Percentiles rank a stretch among this genome's conserved stretches.
phyloP scores from a whole-genome alignment of 2,797 vertebrate species.

The Coluber constrictor region DNA sequence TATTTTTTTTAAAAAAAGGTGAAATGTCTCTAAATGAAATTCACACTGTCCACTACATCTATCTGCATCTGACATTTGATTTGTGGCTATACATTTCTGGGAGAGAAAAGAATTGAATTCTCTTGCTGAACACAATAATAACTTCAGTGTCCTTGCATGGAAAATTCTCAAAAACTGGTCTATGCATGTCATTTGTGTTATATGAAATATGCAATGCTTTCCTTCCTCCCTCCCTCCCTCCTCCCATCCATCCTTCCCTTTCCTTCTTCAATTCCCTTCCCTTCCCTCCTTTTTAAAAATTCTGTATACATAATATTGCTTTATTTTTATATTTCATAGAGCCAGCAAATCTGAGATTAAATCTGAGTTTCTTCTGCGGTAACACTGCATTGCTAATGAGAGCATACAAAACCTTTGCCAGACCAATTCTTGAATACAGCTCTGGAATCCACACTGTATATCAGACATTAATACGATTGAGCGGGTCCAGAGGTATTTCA shows the following conservation, averaged over 20 bases:
- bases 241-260: neutral
- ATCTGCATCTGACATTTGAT: slow-evolving; percentile 47
- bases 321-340: neutral
- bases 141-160: slow-evolving; percentile 1
- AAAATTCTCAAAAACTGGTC: neutral
- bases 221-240: no score
- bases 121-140: slow-evolving; percentile 47
- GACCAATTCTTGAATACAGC: no score
- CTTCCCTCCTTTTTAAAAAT: neutral
- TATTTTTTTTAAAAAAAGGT: slow-evolving; percentile 21
- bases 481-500: no score
- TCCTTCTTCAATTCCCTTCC: neutral
- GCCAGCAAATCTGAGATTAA: neutral
- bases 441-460: no score
- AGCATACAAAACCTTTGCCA: no score
- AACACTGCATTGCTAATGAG: no score
- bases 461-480: no score
- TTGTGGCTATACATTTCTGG: slow-evolving; percentile 46
- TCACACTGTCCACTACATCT: slow-evolving; percentile 44
- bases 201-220: neutral
- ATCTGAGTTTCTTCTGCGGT: no score
- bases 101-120: slow-evolving; percentile 42
- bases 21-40: slow-evolving; percentile 57
- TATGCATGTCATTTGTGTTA: neutral
- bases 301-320: neutral